Evolutionary conservation across 1,140 invertebrate genomes (phyloP), one percentile per base, ranked within the genome.

Genomic region (Lepidurus couesii): DNA sequence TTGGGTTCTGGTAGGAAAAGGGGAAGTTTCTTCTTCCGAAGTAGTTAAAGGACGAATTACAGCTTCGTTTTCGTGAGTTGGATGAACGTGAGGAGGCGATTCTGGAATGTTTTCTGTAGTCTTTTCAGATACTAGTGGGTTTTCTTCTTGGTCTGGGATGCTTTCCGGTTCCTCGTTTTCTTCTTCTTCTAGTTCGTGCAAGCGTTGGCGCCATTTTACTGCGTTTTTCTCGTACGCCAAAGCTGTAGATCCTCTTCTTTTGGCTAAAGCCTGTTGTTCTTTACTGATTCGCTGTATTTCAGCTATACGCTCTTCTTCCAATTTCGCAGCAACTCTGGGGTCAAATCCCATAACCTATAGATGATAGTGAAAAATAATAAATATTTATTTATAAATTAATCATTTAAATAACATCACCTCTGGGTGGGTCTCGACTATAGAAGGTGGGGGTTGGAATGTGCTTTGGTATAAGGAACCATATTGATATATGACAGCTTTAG

Each of bases 381-480:
- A 21, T 7, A 7, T 13, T 21, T 65, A 65, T 34, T 34, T 21
- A 47, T 47, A 47, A 7, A 47, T 10, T 21, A 65, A 16, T n/a
- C 7, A 34, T 34, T 26, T 34, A 34, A 65, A 16, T 65, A 65
- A 16, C 6, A 16, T 9, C 21, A 65, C 53, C 53, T 65, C 53
- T 11, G 53, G 21, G 21, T 65, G 53, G 13, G 53, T 21, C 21
- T 65, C 53, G n/a, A 65, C 21, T 65, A 65, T 65, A 65, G 53
- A 65, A 16, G 53, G 16, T 21, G 53, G 53, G 1, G 53, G 53
- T 7, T 16, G 53, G 53, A 65, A 65, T 9, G 53, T 65, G 21
- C 53, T 65, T 21, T 65, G 53, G 13, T 65, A 65, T 65, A 65
- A 65, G 53, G 53, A 65, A n/a, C 53, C 53, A 65, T 65, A 65